These are phyloP conservation scores for Empidonax alnorum DNA, from an alignment of 2,113 vertebrate species.

Conservation along the genomic window DNA sequence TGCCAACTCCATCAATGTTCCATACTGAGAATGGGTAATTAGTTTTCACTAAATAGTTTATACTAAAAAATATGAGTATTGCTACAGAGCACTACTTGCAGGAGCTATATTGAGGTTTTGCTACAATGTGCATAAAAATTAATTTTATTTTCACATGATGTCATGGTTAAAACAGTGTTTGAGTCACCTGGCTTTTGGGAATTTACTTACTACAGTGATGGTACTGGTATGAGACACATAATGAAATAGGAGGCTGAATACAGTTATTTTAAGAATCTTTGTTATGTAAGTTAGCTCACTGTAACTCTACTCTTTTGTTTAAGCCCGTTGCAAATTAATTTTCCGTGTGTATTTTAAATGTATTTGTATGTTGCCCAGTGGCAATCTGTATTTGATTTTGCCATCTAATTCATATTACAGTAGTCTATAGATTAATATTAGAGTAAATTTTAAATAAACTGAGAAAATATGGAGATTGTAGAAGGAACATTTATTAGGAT, in stretches of 20 bases:
- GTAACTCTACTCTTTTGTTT: background rate
- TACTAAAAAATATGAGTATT: background rate
- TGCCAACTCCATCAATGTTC: constrained; percentile 1
- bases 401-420: background rate
- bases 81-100: background rate
- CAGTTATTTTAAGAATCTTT: background rate
- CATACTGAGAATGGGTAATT: constrained; percentile 63
- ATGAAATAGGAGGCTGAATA: background rate
- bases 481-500: background rate
- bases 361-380: background rate
- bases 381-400: background rate
- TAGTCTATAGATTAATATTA: background rate
- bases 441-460: background rate
- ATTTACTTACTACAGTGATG: background rate
- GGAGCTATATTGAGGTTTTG: background rate
- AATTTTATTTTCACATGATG: background rate
- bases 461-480: background rate
- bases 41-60: constrained; percentile 22
- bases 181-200: background rate
- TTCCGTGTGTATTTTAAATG: background rate
- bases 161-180: background rate
- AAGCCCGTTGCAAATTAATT: background rate
- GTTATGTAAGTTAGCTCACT: background rate
- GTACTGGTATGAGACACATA: background rate
- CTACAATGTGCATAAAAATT: background rate